Evolutionary conservation across 2,113 vertebrate genomes (phyloP).

Genomic region (Glaucidium brasilianum): DNA sequence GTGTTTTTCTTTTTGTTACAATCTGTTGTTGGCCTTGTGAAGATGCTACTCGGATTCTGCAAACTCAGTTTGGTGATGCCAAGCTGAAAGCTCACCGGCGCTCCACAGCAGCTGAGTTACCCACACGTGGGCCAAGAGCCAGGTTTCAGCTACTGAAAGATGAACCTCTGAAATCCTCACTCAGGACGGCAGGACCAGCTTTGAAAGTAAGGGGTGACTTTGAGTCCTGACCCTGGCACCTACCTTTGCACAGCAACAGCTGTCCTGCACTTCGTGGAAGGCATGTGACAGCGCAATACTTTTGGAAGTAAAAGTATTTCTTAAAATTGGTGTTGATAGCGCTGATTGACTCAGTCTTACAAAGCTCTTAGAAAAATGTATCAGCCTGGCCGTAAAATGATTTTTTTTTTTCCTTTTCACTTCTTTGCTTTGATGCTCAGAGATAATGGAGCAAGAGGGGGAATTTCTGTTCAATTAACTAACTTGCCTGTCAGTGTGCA

Average conservation of each 20-base stretch:
- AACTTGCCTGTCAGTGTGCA: not conserved
- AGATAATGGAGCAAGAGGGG: not conserved
- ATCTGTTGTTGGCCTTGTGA: not conserved
- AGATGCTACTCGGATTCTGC: not conserved
- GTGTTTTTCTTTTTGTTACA: not conserved
- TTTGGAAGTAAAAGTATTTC: not conserved
- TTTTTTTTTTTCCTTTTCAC: too few relatives aligned
- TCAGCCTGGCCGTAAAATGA: not conserved
- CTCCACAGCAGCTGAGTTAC: conserved; percentile 18
- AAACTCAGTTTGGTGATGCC: not conserved
- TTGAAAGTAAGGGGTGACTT: conserved; percentile 32
- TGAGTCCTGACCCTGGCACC: not conserved
- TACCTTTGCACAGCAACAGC: not conserved
- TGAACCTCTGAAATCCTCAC: conserved; percentile 40
- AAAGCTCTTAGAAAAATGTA: not conserved
- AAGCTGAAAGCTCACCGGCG: not conserved
- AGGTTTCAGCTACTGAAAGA: conserved; percentile 52
- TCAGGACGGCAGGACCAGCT: conserved; percentile 31
- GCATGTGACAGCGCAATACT: not conserved
- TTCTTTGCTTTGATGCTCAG: not conserved
- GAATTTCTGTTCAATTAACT: not conserved
- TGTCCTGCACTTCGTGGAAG: not conserved
- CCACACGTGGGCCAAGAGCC: not conserved
- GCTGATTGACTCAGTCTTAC: not conserved
- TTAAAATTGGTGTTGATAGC: not conserved